Base-by-base conservation (phyloP, 2,797 vertebrate genomes). In the Platalea minor region DNA sequence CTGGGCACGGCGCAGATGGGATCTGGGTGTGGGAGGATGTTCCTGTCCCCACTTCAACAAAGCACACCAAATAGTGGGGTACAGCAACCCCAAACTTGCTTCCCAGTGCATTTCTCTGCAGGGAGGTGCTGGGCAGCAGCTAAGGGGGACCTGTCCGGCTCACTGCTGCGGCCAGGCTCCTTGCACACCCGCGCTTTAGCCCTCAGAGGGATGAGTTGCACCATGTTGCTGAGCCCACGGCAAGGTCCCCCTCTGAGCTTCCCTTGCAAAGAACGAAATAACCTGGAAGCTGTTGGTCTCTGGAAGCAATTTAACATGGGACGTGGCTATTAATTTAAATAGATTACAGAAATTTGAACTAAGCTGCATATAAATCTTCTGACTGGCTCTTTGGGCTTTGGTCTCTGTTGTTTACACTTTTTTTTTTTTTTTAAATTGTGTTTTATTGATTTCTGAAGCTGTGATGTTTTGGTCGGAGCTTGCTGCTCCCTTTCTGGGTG, bases 281-380 rank as follows among this genome's bases (percentile, higher is more conserved):
- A 97, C 91, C 73, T 96, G 91, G 85, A 91, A 92, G 78, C 93
- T 82, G 60, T 91, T 78, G 60, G 89, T 33, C 91, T 97, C 97
- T 97, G 97, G 97, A 97, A 97, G 83, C 96, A 96, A 97, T 97
- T 97, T 97, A 93, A 46, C 89, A 63, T 84, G 85, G 83, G 94
- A 96, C 65, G 10, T 88, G 89, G 95, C 89, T 96, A 96, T 97
- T 97, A 95, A 96, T 97, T 97, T 96, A 97, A 97, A 97, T 87
- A 96, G 93, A 97, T 97, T 97, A 97, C 95, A 97, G 97, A 97
- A 97, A 97, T 97, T 91, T 82, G 91, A 96, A 96, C 96, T 96
- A 97, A 97, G 91, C 94, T 82, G 83, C 75, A 45, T 96, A 93
- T 97, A 97, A 96, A 97, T 97, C 96, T 97, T 96, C 96, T 93